phyloP scores from a whole-genome alignment of 2,113 vertebrate genomes.

The Clarias macrocephalus region DNA sequence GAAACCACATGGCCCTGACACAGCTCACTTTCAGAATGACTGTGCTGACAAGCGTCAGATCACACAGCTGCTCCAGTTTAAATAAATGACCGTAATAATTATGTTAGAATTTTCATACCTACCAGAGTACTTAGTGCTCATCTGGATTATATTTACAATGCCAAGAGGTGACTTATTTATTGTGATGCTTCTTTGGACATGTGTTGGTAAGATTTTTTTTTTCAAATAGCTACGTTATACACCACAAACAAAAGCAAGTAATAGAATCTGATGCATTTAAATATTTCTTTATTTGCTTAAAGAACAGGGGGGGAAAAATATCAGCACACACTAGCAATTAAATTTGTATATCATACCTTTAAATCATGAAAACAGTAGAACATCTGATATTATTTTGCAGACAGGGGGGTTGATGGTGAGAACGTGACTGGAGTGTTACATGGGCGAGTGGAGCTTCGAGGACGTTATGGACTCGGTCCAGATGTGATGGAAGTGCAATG shows the following conservation, averaged over 20 bases:
- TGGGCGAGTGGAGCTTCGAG: conserved; percentile 22
- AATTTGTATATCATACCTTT: neutral
- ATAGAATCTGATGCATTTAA: neutral
- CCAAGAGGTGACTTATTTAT: conserved; percentile 6
- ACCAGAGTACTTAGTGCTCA: neutral
- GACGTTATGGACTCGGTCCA: neutral
- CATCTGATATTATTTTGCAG: conserved; percentile 26
- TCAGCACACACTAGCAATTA: neutral
- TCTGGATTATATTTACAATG: conserved; percentile 28
- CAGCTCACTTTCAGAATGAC: too few relatives aligned
- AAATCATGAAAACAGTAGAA: neutral
- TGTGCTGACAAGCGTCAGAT: too few relatives aligned
- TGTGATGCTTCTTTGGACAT: conserved; percentile 28
- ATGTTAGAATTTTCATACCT: neutral
- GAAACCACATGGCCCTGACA: too few relatives aligned
- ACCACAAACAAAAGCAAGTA: too few relatives aligned
- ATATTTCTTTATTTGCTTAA: too few relatives aligned
- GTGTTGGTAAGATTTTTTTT: conserved; percentile 28
- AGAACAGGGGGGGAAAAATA: too few relatives aligned
- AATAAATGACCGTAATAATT: neutral
- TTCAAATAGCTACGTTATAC: too few relatives aligned
- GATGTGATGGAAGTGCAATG: conserved; percentile 43
- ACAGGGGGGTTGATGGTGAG: neutral
- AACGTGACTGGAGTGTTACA: conserved; percentile 19
- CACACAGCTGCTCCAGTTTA: too few relatives aligned